Conservation (phyloP, 2,797 vertebrate species). For the Telmatherina bonti region DNA sequence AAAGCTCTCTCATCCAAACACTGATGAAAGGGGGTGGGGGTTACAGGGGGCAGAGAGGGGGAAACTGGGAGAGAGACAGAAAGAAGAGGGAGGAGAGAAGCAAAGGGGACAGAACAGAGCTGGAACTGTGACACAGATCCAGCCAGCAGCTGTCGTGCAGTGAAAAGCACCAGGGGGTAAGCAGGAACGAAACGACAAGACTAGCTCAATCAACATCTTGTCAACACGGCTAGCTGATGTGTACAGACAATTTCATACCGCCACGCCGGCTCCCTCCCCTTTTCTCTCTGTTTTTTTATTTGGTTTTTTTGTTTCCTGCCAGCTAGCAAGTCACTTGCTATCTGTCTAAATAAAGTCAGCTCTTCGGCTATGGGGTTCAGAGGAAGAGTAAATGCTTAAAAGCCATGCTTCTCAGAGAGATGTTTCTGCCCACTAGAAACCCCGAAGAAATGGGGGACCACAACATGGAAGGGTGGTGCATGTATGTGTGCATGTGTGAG, state of each 20-base stretch:
- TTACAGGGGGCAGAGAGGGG: constrained; percentile 13
- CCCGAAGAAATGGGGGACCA: constrained; percentile 64
- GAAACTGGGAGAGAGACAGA: constrained; percentile 47
- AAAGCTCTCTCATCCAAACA: constrained; percentile 76
- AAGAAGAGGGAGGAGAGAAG: constrained; percentile 40
- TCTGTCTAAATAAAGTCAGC: constrained; percentile 72
- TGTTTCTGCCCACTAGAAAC: constrained; percentile 69
- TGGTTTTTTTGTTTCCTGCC: constrained; percentile 77
- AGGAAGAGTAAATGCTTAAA: constrained; percentile 59
- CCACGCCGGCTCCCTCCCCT: constrained; percentile 60
- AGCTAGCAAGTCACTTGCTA: constrained; percentile 76
- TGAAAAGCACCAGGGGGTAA: constrained; percentile 80
- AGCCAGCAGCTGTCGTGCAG: constrained; percentile 76
- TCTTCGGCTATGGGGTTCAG: constrained; percentile 70
- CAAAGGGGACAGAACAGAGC: constrained; percentile 46
- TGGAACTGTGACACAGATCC: constrained; percentile 76
- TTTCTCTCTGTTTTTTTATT: constrained; percentile 48
- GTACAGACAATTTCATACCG: constrained; percentile 82
- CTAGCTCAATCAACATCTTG: constrained; percentile 86
- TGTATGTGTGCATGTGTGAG: constrained; percentile 30
- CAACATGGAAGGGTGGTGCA: constrained; percentile 49
- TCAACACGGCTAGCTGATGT: constrained; percentile 83
- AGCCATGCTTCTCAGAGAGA: constrained; percentile 66
- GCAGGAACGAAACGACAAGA: constrained; percentile 81
- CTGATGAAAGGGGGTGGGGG: constrained; percentile 41